A percentile compares a stretch with the other conserved stretches of the same genome.
These are phyloP conservation scores for Lates japonicus DNA, from an alignment of 2,797 vertebrate species.

Conservation along the genomic window DNA sequence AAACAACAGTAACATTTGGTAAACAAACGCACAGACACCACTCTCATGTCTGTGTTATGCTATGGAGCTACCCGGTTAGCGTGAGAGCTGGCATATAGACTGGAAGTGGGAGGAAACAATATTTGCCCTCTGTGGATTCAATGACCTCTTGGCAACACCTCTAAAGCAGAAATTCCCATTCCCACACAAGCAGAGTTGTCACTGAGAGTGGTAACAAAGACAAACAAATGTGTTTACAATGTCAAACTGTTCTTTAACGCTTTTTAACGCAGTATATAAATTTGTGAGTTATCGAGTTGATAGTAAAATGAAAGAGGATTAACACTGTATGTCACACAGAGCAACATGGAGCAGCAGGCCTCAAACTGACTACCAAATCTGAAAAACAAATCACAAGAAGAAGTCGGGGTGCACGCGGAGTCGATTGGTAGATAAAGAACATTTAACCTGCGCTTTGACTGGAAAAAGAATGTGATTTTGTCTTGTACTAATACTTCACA, in stretches of 20 bases:
- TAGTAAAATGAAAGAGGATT: neutral
- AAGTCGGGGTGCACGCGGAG: constrained; percentile 47
- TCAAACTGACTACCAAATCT: constrained; percentile 40
- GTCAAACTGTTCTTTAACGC: too few species aligned
- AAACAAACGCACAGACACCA: neutral
- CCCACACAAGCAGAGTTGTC: too few species aligned
- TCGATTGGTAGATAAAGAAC: constrained; percentile 70
- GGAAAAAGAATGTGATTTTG: constrained; percentile 76
- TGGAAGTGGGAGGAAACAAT: too few species aligned
- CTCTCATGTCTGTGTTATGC: neutral
- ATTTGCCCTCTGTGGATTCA: too few species aligned
- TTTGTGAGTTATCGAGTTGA: neutral
- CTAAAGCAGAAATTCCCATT: too few species aligned
- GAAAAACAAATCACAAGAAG: constrained; percentile 39
- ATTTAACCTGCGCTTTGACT: constrained; percentile 66
- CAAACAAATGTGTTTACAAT: too few species aligned
- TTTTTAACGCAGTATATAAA: too few species aligned
- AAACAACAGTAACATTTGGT: neutral
- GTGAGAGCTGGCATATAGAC: too few species aligned
- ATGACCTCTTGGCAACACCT: too few species aligned
- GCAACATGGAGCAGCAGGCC: neutral
- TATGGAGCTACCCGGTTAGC: too few species aligned
- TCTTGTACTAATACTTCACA: constrained; percentile 52
- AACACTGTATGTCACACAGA: constrained; percentile 9
- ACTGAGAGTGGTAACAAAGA: too few species aligned